Base-by-base conservation (phyloP, 2,797 vertebrate genomes). In the Scyliorhinus canicula region DNA sequence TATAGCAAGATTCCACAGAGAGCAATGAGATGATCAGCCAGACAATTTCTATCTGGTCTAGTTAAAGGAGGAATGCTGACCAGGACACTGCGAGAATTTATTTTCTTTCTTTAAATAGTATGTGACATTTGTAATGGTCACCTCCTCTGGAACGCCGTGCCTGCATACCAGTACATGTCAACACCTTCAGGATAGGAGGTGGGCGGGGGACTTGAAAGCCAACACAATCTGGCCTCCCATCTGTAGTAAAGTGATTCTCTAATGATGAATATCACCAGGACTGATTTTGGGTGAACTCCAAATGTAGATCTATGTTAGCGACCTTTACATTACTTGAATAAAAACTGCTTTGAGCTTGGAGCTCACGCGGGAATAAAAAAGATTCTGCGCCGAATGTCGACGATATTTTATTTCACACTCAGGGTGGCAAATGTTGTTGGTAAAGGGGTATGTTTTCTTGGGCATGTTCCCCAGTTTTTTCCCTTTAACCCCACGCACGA, bases 111-210 rank as follows among this genome's bases (percentile, higher is more conserved):
- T 91, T 24, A 65, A 91, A 91, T 91, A 91, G 88, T 63, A 63
- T 21, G n/a, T 65, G 86, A 60, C 88, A 91, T 65, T 7, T 65
- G 88, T 65, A 91, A 44, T 91, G 60, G 57, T 91, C 88, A 91
- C 88, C 88, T 91, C 88, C 57, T 65, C 6, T 65, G 88, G 88
- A 91, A 91, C 40, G 57, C 21, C 24, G 26, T 40, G 16, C 57
- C 26, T 24, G n/a, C n/a, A 44, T 91, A 44, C n/a, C 88, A 91
- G 88, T 24, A 26, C 60, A 65, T 63, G n/a, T 91, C 88, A 91
- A 65, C 88, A 91, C 19, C 88, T 65, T 91, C 57, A 65, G n/a
- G 88, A 91, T 11, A 91, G 21, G 57, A 44, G 55, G 31, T 14
- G 52, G 55, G 55, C 86, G 60, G 26, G 4, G 44, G 44, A 44